These are phyloP conservation scores for Melitaea athalia DNA, from an alignment of 2,888 invertebrate genomes.

Conservation along the genomic window DNA sequence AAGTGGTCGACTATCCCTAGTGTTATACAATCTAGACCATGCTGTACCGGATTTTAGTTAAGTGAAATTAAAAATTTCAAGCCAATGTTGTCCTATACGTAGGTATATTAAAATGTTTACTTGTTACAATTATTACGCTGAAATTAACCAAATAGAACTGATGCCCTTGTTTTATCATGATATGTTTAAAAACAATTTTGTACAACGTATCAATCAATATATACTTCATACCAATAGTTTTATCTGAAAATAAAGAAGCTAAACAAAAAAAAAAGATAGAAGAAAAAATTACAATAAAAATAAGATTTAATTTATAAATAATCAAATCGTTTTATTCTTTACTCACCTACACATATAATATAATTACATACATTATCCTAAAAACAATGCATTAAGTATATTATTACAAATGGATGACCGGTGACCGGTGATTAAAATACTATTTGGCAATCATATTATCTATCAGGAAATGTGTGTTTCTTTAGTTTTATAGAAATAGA, in stretches of 20 bases:
- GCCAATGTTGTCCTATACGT: conserved; percentile 3
- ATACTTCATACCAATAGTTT: neutral
- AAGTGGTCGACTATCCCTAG: conserved; percentile 30
- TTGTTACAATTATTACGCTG: neutral
- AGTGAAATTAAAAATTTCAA: conserved; percentile 15
- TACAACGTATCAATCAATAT: neutral
- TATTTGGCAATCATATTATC: too few relatives aligned
- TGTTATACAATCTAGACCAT: conserved; percentile 34
- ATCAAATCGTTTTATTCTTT: neutral
- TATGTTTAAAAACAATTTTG: neutral
- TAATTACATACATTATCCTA: too few relatives aligned
- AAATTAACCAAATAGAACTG: neutral
- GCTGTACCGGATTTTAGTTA: conserved; percentile 27
- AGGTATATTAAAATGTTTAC: neutral
- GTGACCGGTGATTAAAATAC: too few relatives aligned
- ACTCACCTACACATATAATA: neutral
- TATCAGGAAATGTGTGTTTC: too few relatives aligned
- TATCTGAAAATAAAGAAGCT: conserved; percentile 11
- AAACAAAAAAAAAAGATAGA: conserved; percentile 7
- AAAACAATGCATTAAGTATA: too few relatives aligned
- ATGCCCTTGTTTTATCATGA: neutral
- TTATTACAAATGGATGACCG: too few relatives aligned
- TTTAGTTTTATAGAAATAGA: too few relatives aligned
- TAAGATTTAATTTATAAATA: neutral
- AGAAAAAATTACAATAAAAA: conserved; percentile 3